These are phyloP conservation scores for Chamaea fasciata DNA, from an alignment of 2,113 vertebrate genomes.

Conservation along the genomic window DNA sequence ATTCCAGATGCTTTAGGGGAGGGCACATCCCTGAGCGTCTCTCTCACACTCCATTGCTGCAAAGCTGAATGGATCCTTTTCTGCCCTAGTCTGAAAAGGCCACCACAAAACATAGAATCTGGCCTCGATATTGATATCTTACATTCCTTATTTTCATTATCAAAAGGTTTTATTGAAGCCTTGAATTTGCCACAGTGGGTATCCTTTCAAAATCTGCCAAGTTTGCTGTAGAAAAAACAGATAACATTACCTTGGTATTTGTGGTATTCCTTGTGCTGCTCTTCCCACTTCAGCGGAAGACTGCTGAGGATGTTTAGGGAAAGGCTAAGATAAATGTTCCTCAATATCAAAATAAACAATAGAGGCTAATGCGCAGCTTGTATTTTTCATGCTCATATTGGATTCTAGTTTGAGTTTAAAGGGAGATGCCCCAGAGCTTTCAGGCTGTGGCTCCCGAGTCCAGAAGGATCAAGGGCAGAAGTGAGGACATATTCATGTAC, in stretches of 20 bases:
- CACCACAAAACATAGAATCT: not conserved
- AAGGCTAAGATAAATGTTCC: conserved; percentile 60
- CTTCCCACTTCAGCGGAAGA: conserved; percentile 30
- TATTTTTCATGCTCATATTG: not conserved
- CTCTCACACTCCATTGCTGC: not conserved
- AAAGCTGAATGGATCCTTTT: not conserved
- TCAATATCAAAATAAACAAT: conserved; percentile 49
- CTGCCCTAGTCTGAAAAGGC: not conserved
- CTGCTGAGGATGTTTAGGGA: conserved; percentile 55
- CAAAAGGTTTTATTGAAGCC: conserved; percentile 16
- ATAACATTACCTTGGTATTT: conserved; percentile 54
- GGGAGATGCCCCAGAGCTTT: not conserved
- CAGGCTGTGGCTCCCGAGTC: not conserved
- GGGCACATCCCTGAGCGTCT: not conserved
- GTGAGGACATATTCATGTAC: not conserved
- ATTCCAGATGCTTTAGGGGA: not conserved
- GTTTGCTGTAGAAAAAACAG: conserved; percentile 40
- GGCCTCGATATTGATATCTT: not conserved
- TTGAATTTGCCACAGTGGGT: conserved; percentile 46
- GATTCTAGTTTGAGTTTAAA: not conserved
- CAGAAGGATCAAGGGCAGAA: not conserved
- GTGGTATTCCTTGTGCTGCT: conserved; percentile 23
- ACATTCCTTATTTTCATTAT: conserved; percentile 39
- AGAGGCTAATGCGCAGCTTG: not conserved
- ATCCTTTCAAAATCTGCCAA: conserved; percentile 50